phyloP scores from a whole-genome alignment of 37 sponge, comb jelly and placozoan species.

The Eunapius fragilis region DNA sequence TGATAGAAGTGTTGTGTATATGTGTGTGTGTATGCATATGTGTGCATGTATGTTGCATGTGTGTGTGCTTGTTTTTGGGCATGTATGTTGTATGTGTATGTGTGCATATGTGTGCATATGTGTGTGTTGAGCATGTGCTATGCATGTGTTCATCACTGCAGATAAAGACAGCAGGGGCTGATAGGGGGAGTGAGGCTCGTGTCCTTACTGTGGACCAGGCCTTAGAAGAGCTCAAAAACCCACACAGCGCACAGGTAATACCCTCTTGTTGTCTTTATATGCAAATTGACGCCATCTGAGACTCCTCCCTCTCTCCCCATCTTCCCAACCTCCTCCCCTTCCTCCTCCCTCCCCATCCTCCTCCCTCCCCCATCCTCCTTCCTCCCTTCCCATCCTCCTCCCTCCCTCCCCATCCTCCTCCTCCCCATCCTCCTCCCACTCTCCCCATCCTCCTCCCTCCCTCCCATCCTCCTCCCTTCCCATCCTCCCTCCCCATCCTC shows the following conservation, averaged over 20 bases:
- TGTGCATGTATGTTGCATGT: neutral
- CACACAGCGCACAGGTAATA: neutral
- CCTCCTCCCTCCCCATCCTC: neutral
- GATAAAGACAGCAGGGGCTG: neutral
- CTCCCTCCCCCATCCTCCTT: neutral
- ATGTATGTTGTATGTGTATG: neutral
- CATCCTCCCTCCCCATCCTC: slow-evolving; percentile 3
- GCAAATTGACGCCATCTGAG: too few relatives aligned
- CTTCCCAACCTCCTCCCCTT: neutral
- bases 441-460: neutral
- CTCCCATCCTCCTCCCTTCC: neutral
- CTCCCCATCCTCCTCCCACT: neutral
- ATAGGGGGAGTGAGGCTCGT: too few relatives aligned
- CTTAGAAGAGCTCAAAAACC: neutral
- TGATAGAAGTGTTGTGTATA: neutral
- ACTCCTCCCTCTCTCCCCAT: neutral
- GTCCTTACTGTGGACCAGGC: neutral
- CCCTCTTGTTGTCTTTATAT: neutral
- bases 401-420: neutral
- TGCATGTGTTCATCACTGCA: neutral
- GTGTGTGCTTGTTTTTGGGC: neutral
- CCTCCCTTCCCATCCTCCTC: neutral
- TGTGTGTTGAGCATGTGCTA: neutral
- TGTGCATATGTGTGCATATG: neutral
- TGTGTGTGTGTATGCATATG: neutral